phyloP scores from a whole-genome alignment of 1,140 invertebrate genomes.

The Philotrypesis tridentata region DNA sequence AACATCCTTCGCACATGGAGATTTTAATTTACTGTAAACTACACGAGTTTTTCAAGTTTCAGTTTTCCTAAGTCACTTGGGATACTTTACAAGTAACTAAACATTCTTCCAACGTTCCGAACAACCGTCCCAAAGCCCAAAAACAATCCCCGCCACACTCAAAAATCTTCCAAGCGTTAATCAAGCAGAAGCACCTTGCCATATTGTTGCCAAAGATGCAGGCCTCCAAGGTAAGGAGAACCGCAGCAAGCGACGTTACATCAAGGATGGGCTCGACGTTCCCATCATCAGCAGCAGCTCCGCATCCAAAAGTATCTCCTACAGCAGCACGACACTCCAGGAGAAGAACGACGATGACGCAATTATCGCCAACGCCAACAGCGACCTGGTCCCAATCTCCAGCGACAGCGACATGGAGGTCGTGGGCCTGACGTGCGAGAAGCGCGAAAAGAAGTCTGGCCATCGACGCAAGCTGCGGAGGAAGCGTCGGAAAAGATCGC shows the following conservation, averaged over 20 bases:
- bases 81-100: not conserved
- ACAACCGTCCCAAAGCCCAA: not conserved
- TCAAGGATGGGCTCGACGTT: conserved; percentile 52
- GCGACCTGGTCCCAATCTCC: conserved; percentile 68
- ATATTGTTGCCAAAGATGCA: conserved; percentile 68
- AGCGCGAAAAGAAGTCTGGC: conserved; percentile 57
- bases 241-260: conserved; percentile 53
- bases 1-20: not conserved
- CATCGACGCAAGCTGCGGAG: conserved; percentile 1
- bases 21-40: too few species aligned
- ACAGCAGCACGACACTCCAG: conserved; percentile 60
- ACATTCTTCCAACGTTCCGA: not conserved
- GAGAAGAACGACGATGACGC: conserved; percentile 62
- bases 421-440: conserved; percentile 58
- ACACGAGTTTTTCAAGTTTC: too few species aligned
- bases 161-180: conserved; percentile 26
- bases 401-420: conserved; percentile 71
- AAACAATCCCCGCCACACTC: not conserved
- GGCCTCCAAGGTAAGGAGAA: conserved; percentile 69
- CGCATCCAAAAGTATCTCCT: not conserved
- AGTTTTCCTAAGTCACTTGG: too few species aligned
- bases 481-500: conserved; percentile 42
- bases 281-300: not conserved
- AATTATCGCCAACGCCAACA: not conserved
- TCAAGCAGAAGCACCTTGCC: conserved; percentile 60